Evolutionary conservation across 2,888 invertebrate genomes (phyloP).

Genomic region (Argyresthia goedartella): DNA sequence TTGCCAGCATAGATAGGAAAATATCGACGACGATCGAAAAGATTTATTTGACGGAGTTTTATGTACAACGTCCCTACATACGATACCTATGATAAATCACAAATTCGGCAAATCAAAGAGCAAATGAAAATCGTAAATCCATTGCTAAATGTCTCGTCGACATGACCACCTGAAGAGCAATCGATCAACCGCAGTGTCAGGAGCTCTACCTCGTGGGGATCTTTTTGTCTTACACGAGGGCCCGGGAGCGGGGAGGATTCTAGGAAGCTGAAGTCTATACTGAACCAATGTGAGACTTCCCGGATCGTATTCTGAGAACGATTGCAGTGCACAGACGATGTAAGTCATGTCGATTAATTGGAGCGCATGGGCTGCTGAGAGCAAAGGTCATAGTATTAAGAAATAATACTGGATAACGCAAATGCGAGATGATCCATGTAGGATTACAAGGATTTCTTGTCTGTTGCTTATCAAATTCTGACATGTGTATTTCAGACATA

Average conservation of each 20-base stretch:
- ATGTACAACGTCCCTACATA: no score
- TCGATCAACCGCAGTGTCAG: neutral
- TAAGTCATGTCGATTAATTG: conserved; percentile 3
- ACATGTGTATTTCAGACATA: no score
- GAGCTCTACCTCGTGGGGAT: neutral
- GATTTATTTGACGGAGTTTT: no score
- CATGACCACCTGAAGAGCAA: neutral
- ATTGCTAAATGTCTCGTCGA: neutral
- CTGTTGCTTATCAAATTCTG: no score
- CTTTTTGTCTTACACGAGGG: neutral
- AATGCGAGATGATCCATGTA: neutral
- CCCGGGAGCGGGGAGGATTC: neutral
- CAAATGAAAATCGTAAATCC: neutral
- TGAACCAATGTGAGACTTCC: neutral
- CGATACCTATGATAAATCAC: no score
- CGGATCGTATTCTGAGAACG: conserved; percentile 1
- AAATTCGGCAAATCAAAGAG: neutral
- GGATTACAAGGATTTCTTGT: neutral
- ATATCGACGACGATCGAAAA: no score
- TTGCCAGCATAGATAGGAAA: no score
- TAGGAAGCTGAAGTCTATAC: neutral
- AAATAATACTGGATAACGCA: no score
- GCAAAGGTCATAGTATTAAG: no score
- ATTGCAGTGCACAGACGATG: neutral
- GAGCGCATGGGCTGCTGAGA: neutral